A percentile compares a stretch with the other conserved stretches of the same genome.
These are phyloP conservation scores for Panulirus ornatus DNA, from an alignment of 1,140 invertebrate genomes.

Conservation along the genomic window DNA sequence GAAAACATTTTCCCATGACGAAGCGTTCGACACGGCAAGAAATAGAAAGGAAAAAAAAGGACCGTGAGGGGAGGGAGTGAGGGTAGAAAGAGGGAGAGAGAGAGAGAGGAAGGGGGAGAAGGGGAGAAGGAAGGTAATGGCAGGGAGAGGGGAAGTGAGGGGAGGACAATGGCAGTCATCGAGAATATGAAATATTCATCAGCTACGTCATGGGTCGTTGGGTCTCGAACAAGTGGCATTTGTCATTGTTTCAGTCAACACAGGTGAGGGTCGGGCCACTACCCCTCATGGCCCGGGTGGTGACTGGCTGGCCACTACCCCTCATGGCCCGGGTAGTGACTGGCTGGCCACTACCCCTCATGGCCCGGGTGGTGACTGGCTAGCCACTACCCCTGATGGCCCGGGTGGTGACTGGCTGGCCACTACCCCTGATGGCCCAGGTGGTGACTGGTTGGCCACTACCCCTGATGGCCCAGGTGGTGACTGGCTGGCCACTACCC, in stretches of 20 bases:
- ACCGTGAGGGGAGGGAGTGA: background rate
- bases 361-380: conserved; percentile 18
- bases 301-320: conserved; percentile 28
- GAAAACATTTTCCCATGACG: background rate
- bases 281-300: background rate
- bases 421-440: too few species aligned
- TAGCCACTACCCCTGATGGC: conserved; percentile 4
- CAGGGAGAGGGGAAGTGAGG: background rate
- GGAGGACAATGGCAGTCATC: conserved; percentile 33
- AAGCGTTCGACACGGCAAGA: background rate
- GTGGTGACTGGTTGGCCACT: background rate
- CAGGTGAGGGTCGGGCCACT: conserved; percentile 45
- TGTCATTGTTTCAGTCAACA: conserved; percentile 56
- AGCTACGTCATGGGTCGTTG: conserved; percentile 52
- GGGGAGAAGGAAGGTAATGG: background rate
- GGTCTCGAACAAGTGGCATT: conserved; percentile 27
- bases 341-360: conserved; percentile 13
- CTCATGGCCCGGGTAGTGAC: conserved; percentile 17
- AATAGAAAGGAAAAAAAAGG: background rate
- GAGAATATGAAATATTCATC: conserved; percentile 56
- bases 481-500: too few species aligned
- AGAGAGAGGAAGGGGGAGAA: background rate
- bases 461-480: too few species aligned
- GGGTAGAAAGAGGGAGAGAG: background rate
- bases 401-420: background rate